phyloP scores from a whole-genome alignment of 2,888 invertebrate genomes.

The Pyrochroa serraticornis region DNA sequence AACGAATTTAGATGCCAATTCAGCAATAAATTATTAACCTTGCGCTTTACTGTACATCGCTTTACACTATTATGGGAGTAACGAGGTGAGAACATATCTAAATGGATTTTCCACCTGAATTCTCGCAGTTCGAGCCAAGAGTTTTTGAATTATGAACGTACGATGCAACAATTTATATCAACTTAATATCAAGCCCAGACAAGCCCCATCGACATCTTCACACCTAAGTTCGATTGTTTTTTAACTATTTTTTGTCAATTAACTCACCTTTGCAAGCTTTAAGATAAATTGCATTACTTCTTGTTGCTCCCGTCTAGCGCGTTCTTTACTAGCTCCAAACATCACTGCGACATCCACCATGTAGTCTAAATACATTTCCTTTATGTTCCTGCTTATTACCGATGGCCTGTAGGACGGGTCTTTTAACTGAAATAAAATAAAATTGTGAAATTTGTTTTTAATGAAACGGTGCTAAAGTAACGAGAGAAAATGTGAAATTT shows the following conservation, averaged over 20 bases:
- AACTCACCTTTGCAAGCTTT: conserved; percentile 47
- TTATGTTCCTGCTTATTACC: conserved; percentile 40
- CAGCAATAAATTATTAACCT: no score
- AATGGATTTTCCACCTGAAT: conserved; percentile 2
- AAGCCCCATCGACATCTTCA: no score
- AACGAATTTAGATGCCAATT: no score
- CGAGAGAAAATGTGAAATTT: conserved; percentile 1
- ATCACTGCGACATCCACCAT: conserved; percentile 49
- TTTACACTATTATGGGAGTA: no score
- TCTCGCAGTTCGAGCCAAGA: background rate
- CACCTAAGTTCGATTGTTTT: background rate
- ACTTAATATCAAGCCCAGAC: no score
- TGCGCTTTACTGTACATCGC: no score
- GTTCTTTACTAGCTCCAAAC: conserved; percentile 44
- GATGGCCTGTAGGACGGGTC: conserved; percentile 38
- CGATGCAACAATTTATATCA: no score
- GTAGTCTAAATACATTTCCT: conserved; percentile 44
- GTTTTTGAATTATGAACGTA: background rate
- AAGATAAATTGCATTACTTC: conserved; percentile 49
- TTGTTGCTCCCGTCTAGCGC: conserved; percentile 45
- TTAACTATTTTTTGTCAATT: background rate
- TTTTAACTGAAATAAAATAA: conserved; percentile 40
- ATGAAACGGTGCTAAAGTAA: conserved; percentile 8
- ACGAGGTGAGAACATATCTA: background rate
- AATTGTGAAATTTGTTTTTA: conserved; percentile 1